These are phyloP conservation scores for Thrips palmi DNA, from an alignment of 1,140 invertebrate genomes.

Conservation along the genomic window DNA sequence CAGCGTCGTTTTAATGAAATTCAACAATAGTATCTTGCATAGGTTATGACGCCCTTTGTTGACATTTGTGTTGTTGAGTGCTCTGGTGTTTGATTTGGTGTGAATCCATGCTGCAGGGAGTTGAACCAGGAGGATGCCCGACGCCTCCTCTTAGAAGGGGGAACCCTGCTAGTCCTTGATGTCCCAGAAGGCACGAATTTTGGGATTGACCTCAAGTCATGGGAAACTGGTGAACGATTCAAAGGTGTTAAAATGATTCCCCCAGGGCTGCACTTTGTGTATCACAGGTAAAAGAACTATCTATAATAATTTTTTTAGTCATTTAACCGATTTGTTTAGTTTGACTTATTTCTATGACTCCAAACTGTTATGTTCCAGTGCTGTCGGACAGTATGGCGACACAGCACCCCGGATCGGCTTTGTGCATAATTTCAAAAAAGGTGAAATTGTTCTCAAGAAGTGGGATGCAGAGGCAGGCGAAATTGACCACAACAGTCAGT, in stretches of 20 bases:
- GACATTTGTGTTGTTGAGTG: too few species aligned
- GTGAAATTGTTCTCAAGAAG: conserved; percentile 68
- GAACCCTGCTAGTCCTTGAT: conserved; percentile 59
- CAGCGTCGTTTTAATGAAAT: too few species aligned
- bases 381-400: conserved; percentile 31
- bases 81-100: too few species aligned
- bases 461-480: conserved; percentile 63
- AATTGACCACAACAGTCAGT: conserved; percentile 31
- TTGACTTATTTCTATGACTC: conserved; percentile 10
- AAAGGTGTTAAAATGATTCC: conserved; percentile 97
- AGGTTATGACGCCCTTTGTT: too few species aligned
- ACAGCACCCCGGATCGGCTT: conserved; percentile 65
- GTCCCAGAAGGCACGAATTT: conserved; percentile 78
- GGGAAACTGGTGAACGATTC: conserved; percentile 84
- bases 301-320: conserved; percentile 8
- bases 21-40: too few species aligned
- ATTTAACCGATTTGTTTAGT: conserved; percentile 8
- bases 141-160: conserved; percentile 62
- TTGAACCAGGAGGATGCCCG: conserved; percentile 66
- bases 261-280: conserved; percentile 86
- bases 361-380: conserved; percentile 30
- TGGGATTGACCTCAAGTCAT: conserved; percentile 91
- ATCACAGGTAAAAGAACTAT: conserved; percentile 48
- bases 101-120: too few species aligned
- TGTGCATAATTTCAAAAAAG: conserved; percentile 65